A percentile compares a stretch with the other conserved stretches of the same genome.
phyloP scores from a whole-genome alignment of 2,888 invertebrate genomes.

The Galerucella nymphaeae region DNA sequence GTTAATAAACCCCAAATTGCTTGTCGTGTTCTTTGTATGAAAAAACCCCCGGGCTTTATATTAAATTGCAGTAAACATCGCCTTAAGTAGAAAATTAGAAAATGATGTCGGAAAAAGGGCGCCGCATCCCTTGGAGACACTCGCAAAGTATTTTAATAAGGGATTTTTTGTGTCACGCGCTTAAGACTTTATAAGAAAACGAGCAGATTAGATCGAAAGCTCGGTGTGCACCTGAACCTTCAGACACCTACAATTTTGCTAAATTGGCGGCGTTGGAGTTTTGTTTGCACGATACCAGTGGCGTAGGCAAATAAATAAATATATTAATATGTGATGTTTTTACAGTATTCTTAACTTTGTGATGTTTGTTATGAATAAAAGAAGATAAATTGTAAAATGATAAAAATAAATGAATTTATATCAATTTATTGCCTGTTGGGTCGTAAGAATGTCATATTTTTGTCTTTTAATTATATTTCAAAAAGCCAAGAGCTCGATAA shows the following conservation, averaged over 20 bases:
- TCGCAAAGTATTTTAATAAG: conserved; percentile 62
- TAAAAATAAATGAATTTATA: too few species aligned
- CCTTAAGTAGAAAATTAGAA: conserved; percentile 58
- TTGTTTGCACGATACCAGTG: conserved; percentile 16
- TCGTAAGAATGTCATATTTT: too few species aligned
- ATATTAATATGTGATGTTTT: too few species aligned
- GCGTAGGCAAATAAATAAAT: background rate
- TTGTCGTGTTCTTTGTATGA: conserved; percentile 35
- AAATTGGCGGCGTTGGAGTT: conserved; percentile 38
- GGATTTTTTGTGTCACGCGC: conserved; percentile 63
- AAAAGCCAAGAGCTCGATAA: too few species aligned
- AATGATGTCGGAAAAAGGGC: conserved; percentile 55
- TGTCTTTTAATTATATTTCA: too few species aligned
- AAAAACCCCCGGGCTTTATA: conserved; percentile 34
- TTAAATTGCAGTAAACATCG: conserved; percentile 55
- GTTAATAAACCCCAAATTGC: conserved; percentile 45
- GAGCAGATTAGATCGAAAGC: conserved; percentile 56
- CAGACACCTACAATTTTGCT: conserved; percentile 59
- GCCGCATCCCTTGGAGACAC: conserved; percentile 52
- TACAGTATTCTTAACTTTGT: too few species aligned
- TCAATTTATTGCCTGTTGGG: too few species aligned
- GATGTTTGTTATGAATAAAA: too few species aligned
- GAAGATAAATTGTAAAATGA: too few species aligned
- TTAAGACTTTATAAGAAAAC: conserved; percentile 56
- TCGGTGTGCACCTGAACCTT: conserved; percentile 57